Evolutionary conservation across 2,888 invertebrate genomes (phyloP), one percentile per base, ranked within the genome.

Genomic region (Pollenia amentaria): DNA sequence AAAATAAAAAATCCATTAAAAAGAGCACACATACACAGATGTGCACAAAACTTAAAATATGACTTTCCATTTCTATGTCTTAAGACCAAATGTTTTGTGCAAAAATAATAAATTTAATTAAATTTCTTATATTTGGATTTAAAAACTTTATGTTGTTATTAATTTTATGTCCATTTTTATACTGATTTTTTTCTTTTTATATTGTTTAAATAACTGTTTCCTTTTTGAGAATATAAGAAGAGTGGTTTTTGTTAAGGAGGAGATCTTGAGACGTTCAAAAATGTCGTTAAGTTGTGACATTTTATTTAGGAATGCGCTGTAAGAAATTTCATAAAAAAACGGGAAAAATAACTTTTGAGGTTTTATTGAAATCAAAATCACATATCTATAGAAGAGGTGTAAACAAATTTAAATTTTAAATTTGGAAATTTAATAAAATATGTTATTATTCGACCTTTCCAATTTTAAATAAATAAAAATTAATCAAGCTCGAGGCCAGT

Each of bases 41-140:
- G 44, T 44, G 29, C 8, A 21, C 14, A 21, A n/a, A 65, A 65
- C 51, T 0, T 16, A 79, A 70, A 51, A 18, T 70, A 70, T 51
- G 16, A 64, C 72, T 80, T 80, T 73, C 80, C 55, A 73, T 73
- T 80, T 76, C 73, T 44, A 55, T 46, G 40, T 3, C 11, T 42
- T 62, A n/a, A 40, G 16, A 16, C 46, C 9, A 53, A 6, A 46
- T 64, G 60, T 44, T 8, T 55, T 77, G 21, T 14, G 48, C 16
- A 77, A 77, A 44, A n/a, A 76, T 12, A 64, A 57, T 14, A 70
- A 21, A 72, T 57, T 83, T 62, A 75, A 75, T 70, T 75, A 48
- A 73, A 79, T 79, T 51, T 60, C 4, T 18, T 51, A 18, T n/a
- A 40, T n/a, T n/a, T 40, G 51, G 40, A 40, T 53, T 70, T 38